Evolutionary conservation across 1,140 invertebrate species (phyloP), one percentile per base, ranked within the genome.

Genomic region (Galendromus occidentalis): DNA sequence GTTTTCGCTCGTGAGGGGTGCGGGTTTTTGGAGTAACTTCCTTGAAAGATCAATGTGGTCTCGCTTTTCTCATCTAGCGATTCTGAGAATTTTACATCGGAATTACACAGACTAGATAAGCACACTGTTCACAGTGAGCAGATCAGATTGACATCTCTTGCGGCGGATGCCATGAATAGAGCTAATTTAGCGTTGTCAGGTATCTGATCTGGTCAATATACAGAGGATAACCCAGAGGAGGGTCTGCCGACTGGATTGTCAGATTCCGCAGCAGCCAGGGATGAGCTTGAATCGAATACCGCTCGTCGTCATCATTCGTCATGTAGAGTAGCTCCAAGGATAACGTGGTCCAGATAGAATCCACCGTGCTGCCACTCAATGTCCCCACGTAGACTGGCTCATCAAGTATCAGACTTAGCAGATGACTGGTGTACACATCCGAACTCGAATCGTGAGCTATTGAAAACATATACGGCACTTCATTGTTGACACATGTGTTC

Each of bases 271-370:
- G 69, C 9, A 80, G 71, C 42, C 73, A 72, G 5, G 76, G 75
- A 68, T 80, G 78, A 47, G 79, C 79, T 71, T 81, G 76, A 67
- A 81, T 81, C 65, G 77, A 79, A 72, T 80, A 81, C 63, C 80
- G 71, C 69, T 81, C 80, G 68, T 81, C 80, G 69, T 81, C 80
- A 73, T 81, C 80, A 69, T 80, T 80, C 33, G 80, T 80, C 59
- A 81, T 71, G 69, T 80, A 81, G 1, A 81, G 71, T 14, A 81
- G 71, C 71, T 81, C 80, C 44, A 79, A 70, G 64, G 74, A 76
- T 5, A 80, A 73, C 66, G 78, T 79, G 5, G 78, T 73, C 80
- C 80, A 81, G 69, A 81, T 75, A 1, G 76, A 77, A 12, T 75
- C 71, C 0, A 80, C 77, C 17, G 73, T 73, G 69, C 76, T 77